These are phyloP conservation scores for Capitulum mitella DNA, from an alignment of 2,888 invertebrate genomes.

Conservation along the genomic window DNA sequence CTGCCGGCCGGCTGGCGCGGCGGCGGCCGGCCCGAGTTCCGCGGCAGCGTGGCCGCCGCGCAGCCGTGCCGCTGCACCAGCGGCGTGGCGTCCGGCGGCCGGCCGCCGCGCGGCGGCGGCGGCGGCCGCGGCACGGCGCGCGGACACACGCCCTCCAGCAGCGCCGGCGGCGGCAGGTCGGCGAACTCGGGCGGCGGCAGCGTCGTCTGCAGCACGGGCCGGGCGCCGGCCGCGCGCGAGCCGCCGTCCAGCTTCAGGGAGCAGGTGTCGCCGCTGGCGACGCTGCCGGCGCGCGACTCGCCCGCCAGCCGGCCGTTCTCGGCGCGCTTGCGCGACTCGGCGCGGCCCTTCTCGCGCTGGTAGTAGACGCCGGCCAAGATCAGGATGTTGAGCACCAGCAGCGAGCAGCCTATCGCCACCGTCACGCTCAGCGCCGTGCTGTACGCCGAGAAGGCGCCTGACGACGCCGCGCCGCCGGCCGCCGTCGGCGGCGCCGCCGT, in stretches of 20 bases:
- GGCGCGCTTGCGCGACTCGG: constrained; percentile 34
- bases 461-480: not conserved
- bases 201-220: constrained; percentile 50
- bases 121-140: not conserved
- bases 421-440: constrained; percentile 86
- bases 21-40: not conserved
- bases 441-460: constrained; percentile 49
- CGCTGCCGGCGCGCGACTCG: constrained; percentile 31
- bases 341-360: constrained; percentile 39
- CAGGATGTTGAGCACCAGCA: constrained; percentile 81
- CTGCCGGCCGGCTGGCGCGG: not conserved
- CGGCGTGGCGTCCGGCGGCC: not conserved
- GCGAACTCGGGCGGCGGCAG: constrained; percentile 76
- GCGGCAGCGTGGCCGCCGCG: not conserved
- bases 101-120: not conserved
- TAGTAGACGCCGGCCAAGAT: constrained; percentile 85
- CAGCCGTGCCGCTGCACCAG: not conserved
- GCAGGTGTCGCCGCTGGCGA: constrained; percentile 27
- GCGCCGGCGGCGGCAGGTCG: constrained; percentile 54
- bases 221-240: not conserved
- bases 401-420: constrained; percentile 89
- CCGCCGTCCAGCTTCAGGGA: constrained; percentile 12
- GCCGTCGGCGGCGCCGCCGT: not conserved
- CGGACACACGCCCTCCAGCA: constrained; percentile 29
- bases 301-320: constrained; percentile 35